These are phyloP conservation scores for Thunnus thynnus DNA, from an alignment of 2,113 vertebrate species.

Conservation along the genomic window DNA sequence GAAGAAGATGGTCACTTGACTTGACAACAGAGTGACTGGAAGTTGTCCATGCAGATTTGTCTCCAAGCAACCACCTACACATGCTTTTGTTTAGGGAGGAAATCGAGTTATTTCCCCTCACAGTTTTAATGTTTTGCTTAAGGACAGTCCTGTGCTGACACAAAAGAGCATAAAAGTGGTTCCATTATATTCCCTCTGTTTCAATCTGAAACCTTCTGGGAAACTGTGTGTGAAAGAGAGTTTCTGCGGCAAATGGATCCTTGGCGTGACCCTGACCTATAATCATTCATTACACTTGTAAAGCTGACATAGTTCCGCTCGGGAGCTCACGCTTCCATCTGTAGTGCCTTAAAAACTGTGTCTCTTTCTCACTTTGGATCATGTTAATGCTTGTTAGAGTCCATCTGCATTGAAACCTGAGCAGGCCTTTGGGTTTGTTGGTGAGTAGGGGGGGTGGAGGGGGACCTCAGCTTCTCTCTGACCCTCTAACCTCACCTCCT, in stretches of 20 bases:
- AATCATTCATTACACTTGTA: constrained; percentile 42
- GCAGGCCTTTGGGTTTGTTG: constrained; percentile 21
- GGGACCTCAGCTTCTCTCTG: constrained; percentile 42
- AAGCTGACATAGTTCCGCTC: neutral
- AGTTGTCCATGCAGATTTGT: neutral
- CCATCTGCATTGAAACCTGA: constrained; percentile 73
- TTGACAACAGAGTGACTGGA: neutral
- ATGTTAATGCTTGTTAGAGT: constrained; percentile 53
- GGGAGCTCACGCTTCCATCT: constrained; percentile 53
- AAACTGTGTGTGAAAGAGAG: constrained; percentile 23
- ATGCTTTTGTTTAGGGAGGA: constrained; percentile 9
- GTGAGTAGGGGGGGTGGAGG: neutral
- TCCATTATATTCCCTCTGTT: neutral
- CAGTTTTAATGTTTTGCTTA: neutral
- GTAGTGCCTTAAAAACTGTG: constrained; percentile 35
- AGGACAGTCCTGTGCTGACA: constrained; percentile 1
- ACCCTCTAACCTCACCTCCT: constrained; percentile 46
- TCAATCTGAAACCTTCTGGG: constrained; percentile 12
- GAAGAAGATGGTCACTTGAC: neutral
- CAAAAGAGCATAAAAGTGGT: neutral
- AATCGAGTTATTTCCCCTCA: constrained; percentile 1
- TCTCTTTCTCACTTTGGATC: constrained; percentile 42
- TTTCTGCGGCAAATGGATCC: constrained; percentile 28
- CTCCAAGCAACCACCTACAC: neutral
- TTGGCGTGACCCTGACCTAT: constrained; percentile 43